phyloP scores from a whole-genome alignment of 2,888 invertebrate species.

The Sipha maydis region DNA sequence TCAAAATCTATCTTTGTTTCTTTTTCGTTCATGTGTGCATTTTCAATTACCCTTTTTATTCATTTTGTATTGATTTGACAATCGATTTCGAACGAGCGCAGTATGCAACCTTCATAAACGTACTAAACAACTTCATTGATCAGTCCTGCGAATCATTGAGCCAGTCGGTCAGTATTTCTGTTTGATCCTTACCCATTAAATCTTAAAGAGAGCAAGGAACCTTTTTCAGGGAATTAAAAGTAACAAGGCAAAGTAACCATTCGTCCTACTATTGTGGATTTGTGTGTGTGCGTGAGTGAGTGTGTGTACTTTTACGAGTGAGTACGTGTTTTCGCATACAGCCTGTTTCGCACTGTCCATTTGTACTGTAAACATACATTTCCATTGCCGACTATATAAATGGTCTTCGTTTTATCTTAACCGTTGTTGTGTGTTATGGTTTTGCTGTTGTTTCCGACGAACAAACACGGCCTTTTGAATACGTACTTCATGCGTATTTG shows the following conservation, averaged over 20 bases:
- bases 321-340: background rate
- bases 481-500: background rate
- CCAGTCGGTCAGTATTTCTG: background rate
- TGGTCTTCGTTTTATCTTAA: background rate
- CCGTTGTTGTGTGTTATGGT: background rate
- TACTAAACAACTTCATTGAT: background rate
- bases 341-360: constrained; percentile 1
- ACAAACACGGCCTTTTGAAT: background rate
- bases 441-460: background rate
- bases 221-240: constrained; percentile 41
- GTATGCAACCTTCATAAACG: background rate
- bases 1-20: background rate
- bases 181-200: constrained; percentile 32
- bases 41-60: background rate
- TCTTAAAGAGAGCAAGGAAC: background rate
- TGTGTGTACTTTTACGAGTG: background rate
- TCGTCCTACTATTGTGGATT: background rate
- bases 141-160: background rate
- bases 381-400: constrained; percentile 11
- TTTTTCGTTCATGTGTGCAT: background rate
- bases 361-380: constrained; percentile 36
- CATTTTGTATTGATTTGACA: background rate
- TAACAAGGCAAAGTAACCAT: constrained; percentile 15
- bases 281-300: too few relatives aligned
- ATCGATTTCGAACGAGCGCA: background rate